A percentile compares a stretch with the other conserved stretches of the same genome.
phyloP scores from a whole-genome alignment of 2,113 vertebrate species.

The Aspiorhynchus laticeps region DNA sequence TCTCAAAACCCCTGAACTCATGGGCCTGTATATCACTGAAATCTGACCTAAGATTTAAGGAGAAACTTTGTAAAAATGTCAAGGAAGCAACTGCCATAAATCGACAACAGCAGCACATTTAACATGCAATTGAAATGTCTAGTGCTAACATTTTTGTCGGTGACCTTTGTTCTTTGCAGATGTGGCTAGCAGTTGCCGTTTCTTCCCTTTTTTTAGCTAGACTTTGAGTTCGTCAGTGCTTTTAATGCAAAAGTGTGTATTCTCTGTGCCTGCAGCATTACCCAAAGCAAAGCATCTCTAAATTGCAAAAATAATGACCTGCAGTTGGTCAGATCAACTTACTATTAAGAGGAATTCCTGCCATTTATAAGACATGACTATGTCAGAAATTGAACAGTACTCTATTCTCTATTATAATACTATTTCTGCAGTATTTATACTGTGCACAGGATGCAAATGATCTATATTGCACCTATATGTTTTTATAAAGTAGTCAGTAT shows the following conservation, averaged over 20 bases:
- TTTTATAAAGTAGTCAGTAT: not conserved
- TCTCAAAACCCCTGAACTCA: slow-evolving; percentile 44
- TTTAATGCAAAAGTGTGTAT: not conserved
- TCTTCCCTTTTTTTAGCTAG: not conserved
- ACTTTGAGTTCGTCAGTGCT: not conserved
- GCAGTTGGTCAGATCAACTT: not conserved
- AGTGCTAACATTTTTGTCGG: not conserved
- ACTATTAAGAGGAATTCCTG: not conserved
- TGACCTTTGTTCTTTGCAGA: slow-evolving; percentile 44
- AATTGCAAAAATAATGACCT: not conserved
- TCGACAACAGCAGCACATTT: slow-evolving; percentile 23
- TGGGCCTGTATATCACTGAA: slow-evolving; percentile 32
- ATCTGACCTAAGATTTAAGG: slow-evolving; percentile 49
- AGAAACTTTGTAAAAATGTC: slow-evolving; percentile 35
- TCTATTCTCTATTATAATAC: not conserved
- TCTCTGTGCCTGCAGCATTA: not conserved
- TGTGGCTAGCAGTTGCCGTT: slow-evolving; percentile 15
- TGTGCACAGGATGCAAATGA: not conserved
- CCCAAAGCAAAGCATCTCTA: not conserved
- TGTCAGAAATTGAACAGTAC: not conserved
- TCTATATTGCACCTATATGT: not conserved
- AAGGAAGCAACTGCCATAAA: slow-evolving; percentile 33
- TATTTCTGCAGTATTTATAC: not conserved
- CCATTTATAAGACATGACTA: not conserved
- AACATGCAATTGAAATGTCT: slow-evolving; percentile 39